Conservation (phyloP, 92 coral and sea anemone genomes). For the Desmophyllum pertusum region DNA sequence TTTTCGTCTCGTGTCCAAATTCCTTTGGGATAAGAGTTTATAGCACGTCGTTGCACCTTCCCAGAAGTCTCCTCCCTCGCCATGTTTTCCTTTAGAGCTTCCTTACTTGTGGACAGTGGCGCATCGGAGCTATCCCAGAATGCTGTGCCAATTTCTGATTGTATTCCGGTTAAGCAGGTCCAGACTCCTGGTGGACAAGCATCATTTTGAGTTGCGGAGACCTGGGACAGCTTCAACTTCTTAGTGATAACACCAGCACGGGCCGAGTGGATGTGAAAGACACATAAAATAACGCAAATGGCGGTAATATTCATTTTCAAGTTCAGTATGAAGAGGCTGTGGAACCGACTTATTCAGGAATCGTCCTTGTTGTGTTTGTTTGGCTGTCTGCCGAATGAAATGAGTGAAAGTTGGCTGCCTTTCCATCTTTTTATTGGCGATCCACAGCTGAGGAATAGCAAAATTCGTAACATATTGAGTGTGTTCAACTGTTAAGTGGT, state of each 20-base stretch:
- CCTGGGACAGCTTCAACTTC: neutral
- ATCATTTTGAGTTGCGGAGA: too few species aligned
- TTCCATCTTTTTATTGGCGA: neutral
- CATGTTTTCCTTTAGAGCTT: too few species aligned
- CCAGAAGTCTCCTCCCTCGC: too few species aligned
- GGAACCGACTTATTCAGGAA: neutral
- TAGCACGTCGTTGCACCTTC: too few species aligned
- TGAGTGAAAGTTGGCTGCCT: neutral
- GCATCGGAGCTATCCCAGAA: too few species aligned
- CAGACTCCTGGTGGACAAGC: slow-evolving; percentile 1
- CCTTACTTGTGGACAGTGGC: too few species aligned
- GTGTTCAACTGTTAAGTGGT: too few species aligned
- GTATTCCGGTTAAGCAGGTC: neutral
- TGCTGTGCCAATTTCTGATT: neutral
- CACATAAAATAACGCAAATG: neutral
- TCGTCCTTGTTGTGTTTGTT: neutral
- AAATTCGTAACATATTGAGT: neutral
- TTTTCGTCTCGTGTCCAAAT: too few species aligned
- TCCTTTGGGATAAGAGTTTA: too few species aligned
- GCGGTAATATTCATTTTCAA: neutral
- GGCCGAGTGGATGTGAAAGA: neutral
- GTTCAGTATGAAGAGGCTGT: neutral
- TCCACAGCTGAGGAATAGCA: neutral
- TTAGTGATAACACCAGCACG: neutral
- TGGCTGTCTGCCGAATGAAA: neutral